Evolutionary conservation across 2,888 invertebrate species (phyloP).

Genomic region (Scelioninae gen. 1): DNA sequence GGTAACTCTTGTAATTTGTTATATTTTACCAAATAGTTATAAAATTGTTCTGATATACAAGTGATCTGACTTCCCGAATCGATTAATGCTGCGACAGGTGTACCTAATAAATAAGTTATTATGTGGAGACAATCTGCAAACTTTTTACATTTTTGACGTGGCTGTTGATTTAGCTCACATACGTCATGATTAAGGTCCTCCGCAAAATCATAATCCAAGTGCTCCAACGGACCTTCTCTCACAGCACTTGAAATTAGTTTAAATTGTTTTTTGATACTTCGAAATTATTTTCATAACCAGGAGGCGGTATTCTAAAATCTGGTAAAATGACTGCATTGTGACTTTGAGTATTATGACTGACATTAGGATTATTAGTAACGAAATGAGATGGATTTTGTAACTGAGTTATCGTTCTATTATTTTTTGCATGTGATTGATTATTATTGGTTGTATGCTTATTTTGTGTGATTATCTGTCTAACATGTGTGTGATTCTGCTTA

Average conservation of each 20-base stretch:
- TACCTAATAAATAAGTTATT: slow-evolving; percentile 9
- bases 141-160: not conserved
- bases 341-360: too few species aligned
- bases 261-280: slow-evolving; percentile 7
- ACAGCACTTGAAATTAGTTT: slow-evolving; percentile 32
- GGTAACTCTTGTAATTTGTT: slow-evolving; percentile 16
- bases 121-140: slow-evolving; percentile 21
- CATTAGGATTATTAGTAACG: too few species aligned
- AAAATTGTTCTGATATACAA: slow-evolving; percentile 32
- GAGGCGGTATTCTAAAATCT: slow-evolving; percentile 29
- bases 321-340: too few species aligned
- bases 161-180: not conserved
- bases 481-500: too few species aligned
- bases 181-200: slow-evolving; percentile 16
- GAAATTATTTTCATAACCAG: not conserved
- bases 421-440: too few species aligned
- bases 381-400: too few species aligned
- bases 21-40: slow-evolving; percentile 15
- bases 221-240: slow-evolving; percentile 39
- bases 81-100: slow-evolving; percentile 13
- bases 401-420: too few species aligned
- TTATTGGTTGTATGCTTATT: not conserved
- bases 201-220: slow-evolving; percentile 34
- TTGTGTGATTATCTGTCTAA: not conserved
- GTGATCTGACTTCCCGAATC: too few species aligned